Conservation (phyloP, 2,113 vertebrate genomes). For the Carettochelys insculpta region DNA sequence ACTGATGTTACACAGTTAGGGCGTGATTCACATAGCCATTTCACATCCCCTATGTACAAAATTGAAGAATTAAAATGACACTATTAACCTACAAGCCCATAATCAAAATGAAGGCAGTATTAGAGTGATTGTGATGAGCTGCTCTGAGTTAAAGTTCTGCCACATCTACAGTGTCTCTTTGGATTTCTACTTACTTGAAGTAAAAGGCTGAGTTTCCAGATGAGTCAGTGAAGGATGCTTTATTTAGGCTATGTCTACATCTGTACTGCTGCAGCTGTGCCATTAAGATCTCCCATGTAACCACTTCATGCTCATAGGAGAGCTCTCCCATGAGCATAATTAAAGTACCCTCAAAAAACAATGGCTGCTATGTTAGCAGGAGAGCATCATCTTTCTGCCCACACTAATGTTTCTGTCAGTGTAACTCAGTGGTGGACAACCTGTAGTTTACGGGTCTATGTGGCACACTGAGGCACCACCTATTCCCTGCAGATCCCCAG, state of each 20-base stretch:
- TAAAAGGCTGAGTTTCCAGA: background rate
- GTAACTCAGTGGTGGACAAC: no score
- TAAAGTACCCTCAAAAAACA: no score
- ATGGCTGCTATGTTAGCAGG: no score
- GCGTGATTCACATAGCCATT: constrained; percentile 10
- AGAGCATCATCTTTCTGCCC: no score
- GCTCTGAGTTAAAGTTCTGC: background rate
- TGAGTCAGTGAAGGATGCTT: background rate
- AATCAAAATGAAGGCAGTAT: background rate
- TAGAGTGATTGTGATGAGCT: background rate
- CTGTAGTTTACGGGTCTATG: no score
- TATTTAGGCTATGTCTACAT: background rate
- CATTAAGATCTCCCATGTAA: no score
- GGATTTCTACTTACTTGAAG: constrained; percentile 1
- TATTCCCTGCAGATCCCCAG: no score
- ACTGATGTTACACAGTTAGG: constrained; percentile 35
- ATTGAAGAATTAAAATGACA: background rate
- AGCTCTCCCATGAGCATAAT: no score
- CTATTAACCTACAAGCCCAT: background rate
- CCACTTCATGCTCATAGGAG: no score
- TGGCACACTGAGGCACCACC: no score
- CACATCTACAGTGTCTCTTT: background rate
- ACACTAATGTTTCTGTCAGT: no score
- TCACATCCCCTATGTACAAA: background rate
- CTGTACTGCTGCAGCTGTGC: no score